Percentiles rank a stretch among this genome's conserved stretches.
Conservation (phyloP, 1,140 invertebrate species). For the Tetramorium parvispinum region DNA sequence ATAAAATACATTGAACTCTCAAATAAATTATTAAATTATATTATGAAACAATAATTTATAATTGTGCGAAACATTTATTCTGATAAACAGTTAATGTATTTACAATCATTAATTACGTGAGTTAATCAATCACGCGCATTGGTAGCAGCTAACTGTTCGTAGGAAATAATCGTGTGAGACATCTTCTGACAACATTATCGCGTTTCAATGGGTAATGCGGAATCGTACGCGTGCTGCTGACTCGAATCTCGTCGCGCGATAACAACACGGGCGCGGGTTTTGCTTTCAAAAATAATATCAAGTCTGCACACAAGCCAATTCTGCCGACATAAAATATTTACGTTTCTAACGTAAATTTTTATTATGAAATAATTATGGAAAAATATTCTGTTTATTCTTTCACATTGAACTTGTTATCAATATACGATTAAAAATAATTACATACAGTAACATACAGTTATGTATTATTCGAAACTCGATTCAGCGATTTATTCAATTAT, state of each 20-base stretch:
- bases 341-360: too few species aligned
- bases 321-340: too few species aligned
- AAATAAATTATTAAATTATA: not conserved
- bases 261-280: too few species aligned
- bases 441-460: not conserved
- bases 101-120: not conserved
- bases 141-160: not conserved
- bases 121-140: not conserved
- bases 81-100: not conserved
- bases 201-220: not conserved
- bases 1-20: not conserved
- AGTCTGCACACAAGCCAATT: too few species aligned
- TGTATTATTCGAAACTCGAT: not conserved
- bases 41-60: not conserved
- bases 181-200: not conserved
- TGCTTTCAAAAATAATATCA: too few species aligned
- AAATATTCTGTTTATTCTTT: too few species aligned
- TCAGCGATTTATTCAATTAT: not conserved
- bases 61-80: not conserved
- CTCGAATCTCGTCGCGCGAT: too few species aligned
- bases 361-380: too few species aligned
- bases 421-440: not conserved
- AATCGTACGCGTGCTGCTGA: not conserved
- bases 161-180: not conserved
- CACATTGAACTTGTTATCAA: too few species aligned